phyloP scores from a whole-genome alignment of 2,113 vertebrate species.

The Puntigrus tetrazona region DNA sequence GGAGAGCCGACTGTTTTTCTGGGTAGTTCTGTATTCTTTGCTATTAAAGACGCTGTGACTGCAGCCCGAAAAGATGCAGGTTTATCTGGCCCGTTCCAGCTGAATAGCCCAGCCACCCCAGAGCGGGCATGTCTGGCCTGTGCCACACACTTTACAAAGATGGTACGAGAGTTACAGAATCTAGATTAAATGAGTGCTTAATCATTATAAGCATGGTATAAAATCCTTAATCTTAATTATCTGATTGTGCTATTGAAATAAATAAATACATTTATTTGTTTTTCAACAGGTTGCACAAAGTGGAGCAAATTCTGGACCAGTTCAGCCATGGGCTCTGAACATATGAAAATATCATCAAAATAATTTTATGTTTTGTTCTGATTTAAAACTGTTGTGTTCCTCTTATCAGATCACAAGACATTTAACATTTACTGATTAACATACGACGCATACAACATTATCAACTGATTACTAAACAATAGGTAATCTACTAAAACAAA shows the following conservation, averaged over 20 bases:
- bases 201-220: neutral
- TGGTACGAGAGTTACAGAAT: conserved; percentile 65
- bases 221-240: neutral
- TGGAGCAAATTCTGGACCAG: conserved; percentile 62
- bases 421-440: neutral
- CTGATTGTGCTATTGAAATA: neutral
- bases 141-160: conserved; percentile 77
- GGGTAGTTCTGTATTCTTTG: conserved; percentile 83
- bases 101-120: conserved; percentile 79
- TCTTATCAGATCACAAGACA: neutral
- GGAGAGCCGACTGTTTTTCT: conserved; percentile 80
- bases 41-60: conserved; percentile 78
- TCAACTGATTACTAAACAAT: no score
- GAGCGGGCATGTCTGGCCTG: conserved; percentile 81
- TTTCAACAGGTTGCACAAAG: conserved; percentile 65
- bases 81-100: conserved; percentile 68
- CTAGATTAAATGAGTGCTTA: neutral
- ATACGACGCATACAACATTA: no score
- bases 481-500: no score
- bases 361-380: neutral
- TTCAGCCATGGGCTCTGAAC: conserved; percentile 68
- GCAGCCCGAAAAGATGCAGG: conserved; percentile 72
- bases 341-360: conserved; percentile 57
- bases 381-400: neutral
- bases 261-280: neutral